Evolutionary conservation across 2,113 vertebrate species (phyloP), one percentile per base, ranked within the genome.

Genomic region (Peromyscus californicus): DNA sequence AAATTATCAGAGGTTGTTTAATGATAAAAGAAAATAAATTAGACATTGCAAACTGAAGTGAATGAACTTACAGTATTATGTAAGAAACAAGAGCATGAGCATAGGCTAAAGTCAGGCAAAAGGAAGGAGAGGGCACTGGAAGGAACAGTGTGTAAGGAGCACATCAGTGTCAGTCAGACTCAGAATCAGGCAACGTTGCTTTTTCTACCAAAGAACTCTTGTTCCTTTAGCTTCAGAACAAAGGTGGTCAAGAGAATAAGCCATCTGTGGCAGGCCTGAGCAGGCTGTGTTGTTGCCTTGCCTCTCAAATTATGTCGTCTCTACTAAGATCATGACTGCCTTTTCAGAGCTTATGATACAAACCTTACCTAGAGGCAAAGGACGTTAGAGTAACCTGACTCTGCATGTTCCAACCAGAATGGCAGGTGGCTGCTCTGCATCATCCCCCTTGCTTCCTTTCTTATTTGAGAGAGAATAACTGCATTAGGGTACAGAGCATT

Each of bases 391-490:
- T 2, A 87, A 13, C 65, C 51, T 75, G 31, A 39, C 26, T 84
- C 9, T 33, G 21, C 15, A 48, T 59, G 36, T 67, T 86, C 39
- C 39, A 94, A 63, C 19, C 54, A 76, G 48, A 82, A 82, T 0
- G 1, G 48, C 75, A 22, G 33, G 33, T 16, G n/a, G 57, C 42
- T 90, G 31, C 12, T 82, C 65, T 78, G 4, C 89, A 51, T 74
- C 78, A 91, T 79, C 61, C 13, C 61, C 61, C 26, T 57, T 90
- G 22, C 57, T 19, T 51, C 19, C 42, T 82, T 85, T 54, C 59
- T 72, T 72, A 26, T 33, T 84, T 72, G 57, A 69, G 94, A 82
- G 92, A 86, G 72, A 96, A 93, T 88, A 76, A 89, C 70, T 74
- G 36, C 45, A 29, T 57, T 70, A 70, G 17, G 12, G 69, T 95